Evolutionary conservation across 2,888 invertebrate genomes (phyloP).

Genomic region (Lepidochrysops patricia): DNA sequence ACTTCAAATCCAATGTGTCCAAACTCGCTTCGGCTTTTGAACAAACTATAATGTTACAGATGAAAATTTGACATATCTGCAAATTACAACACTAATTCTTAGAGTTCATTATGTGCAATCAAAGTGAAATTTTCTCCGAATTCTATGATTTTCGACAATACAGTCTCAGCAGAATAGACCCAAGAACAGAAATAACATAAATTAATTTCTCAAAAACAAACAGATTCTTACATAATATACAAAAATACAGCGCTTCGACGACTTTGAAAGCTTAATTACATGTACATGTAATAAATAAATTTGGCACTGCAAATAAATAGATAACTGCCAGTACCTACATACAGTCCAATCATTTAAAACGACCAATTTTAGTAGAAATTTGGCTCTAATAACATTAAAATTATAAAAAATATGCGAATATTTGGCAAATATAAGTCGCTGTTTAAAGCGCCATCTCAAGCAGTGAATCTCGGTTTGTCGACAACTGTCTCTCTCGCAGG

Average conservation of each 20-base stretch:
- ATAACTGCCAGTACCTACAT: not conserved
- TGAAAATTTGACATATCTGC: too few species aligned
- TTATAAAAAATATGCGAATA: not conserved
- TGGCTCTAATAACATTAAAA: slow-evolving; percentile 4
- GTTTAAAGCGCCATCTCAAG: too few species aligned
- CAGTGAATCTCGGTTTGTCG: too few species aligned
- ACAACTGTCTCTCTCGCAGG: too few species aligned
- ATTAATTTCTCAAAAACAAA: not conserved
- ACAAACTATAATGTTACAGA: too few species aligned
- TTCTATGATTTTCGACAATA: too few species aligned
- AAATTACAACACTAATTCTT: too few species aligned
- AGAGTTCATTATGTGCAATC: too few species aligned
- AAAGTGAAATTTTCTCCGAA: too few species aligned
- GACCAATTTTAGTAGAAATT: not conserved
- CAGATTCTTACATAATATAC: not conserved
- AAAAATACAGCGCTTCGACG: not conserved
- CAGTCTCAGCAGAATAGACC: too few species aligned
- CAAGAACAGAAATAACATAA: not conserved
- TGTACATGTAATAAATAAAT: not conserved
- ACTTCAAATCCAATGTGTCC: too few species aligned
- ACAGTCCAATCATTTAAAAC: not conserved
- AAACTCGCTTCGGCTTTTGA: too few species aligned
- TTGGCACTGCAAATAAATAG: slow-evolving; percentile 8
- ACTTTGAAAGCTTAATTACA: not conserved
- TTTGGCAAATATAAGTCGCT: slow-evolving; percentile 5